These are phyloP conservation scores for Papilio aristodemus DNA, from an alignment of 1,140 invertebrate species.

Conservation along the genomic window DNA sequence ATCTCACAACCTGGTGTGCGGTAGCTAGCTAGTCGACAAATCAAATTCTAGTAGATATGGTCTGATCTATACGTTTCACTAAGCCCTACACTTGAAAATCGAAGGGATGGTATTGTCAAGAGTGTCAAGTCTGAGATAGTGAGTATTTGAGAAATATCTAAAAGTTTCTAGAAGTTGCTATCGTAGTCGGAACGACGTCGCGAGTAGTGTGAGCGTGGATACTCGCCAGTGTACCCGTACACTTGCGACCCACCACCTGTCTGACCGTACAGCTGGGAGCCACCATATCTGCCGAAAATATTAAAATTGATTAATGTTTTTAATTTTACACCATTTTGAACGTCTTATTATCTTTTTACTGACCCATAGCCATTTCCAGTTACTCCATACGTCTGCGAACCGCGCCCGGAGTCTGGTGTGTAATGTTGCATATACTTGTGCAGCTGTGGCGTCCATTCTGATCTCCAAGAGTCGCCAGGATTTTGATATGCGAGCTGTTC, in stretches of 20 bases:
- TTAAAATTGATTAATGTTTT: slow-evolving; percentile 22
- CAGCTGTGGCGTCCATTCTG: slow-evolving; percentile 76
- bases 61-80: slow-evolving; percentile 38
- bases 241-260: slow-evolving; percentile 76
- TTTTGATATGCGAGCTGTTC: slow-evolving; percentile 77
- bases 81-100: slow-evolving; percentile 51
- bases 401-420: slow-evolving; percentile 76
- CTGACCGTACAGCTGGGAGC: slow-evolving; percentile 77
- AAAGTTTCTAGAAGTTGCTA: slow-evolving; percentile 78
- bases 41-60: slow-evolving; percentile 37
- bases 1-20: slow-evolving; percentile 69
- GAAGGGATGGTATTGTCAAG: slow-evolving; percentile 75
- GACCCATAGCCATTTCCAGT: slow-evolving; percentile 74
- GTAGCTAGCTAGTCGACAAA: slow-evolving; percentile 43
- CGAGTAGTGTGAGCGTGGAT: slow-evolving; percentile 78
- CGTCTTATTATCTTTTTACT: slow-evolving; percentile 34
- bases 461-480: slow-evolving; percentile 78
- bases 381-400: slow-evolving; percentile 74
- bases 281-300: slow-evolving; percentile 56
- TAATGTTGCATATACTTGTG: slow-evolving; percentile 79
- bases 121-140: slow-evolving; percentile 54
- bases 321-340: background rate
- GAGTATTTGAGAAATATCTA: slow-evolving; percentile 45
- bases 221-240: slow-evolving; percentile 77
- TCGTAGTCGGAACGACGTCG: slow-evolving; percentile 83